These are phyloP conservation scores for Agriotes lineatus DNA, from an alignment of 2,888 invertebrate genomes.

Conservation along the genomic window DNA sequence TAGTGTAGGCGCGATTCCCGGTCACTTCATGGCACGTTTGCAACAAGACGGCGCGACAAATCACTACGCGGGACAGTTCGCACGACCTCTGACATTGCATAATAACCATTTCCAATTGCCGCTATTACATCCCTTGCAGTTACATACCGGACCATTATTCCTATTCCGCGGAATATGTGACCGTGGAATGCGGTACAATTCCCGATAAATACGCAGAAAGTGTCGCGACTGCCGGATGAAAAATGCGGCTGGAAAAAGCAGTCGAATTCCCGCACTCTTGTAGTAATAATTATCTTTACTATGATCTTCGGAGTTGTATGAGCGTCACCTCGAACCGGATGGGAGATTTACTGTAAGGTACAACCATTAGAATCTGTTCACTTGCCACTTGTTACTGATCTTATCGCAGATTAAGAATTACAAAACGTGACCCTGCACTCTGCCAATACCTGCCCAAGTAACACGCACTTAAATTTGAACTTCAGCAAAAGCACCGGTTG, in stretches of 20 bases:
- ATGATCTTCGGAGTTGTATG: slow-evolving; percentile 34
- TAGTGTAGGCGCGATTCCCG: slow-evolving; percentile 59
- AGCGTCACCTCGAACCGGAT: slow-evolving; percentile 37
- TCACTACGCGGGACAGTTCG: slow-evolving; percentile 65
- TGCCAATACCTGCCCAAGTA: slow-evolving; percentile 43
- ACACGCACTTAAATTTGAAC: slow-evolving; percentile 37
- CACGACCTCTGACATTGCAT: slow-evolving; percentile 64
- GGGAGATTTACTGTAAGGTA: slow-evolving; percentile 52
- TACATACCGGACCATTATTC: slow-evolving; percentile 20
- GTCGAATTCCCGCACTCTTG: slow-evolving; percentile 31
- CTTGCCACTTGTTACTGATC: slow-evolving; percentile 64
- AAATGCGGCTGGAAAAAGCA: slow-evolving; percentile 10
- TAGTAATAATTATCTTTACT: slow-evolving; percentile 32
- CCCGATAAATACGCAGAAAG: too few species aligned
- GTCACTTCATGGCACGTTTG: slow-evolving; percentile 51
- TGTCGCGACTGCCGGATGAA: not conserved
- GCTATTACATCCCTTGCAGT: slow-evolving; percentile 57
- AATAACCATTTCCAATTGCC: slow-evolving; percentile 64
- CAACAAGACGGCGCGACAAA: slow-evolving; percentile 62
- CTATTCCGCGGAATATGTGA: not conserved
- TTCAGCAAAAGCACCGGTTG: not conserved
- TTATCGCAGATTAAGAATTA: slow-evolving; percentile 62
- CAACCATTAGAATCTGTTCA: slow-evolving; percentile 63
- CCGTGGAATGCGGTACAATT: slow-evolving; percentile 10
- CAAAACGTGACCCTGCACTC: slow-evolving; percentile 64